These are phyloP conservation scores for Diorhabda sublineata DNA, from an alignment of 1,140 invertebrate genomes.

Conservation along the genomic window DNA sequence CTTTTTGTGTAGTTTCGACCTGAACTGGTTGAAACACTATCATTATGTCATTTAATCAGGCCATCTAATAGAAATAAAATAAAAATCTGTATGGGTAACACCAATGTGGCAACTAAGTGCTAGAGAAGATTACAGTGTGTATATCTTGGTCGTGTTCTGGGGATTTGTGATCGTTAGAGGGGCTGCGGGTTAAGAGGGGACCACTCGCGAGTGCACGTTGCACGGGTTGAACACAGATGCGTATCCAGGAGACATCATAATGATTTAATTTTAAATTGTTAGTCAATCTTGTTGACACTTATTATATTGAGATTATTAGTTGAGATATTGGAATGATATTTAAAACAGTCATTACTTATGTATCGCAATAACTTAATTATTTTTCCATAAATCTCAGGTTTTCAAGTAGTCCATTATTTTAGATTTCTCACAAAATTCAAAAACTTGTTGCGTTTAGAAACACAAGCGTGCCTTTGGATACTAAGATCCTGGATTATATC, in stretches of 20 bases:
- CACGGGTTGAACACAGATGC: conserved; percentile 13
- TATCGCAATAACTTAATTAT: no score
- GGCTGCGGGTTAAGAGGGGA: conserved; percentile 12
- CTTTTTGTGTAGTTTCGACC: background rate
- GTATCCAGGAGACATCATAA: background rate
- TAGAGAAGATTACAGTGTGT: conserved; percentile 32
- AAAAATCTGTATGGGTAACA: conserved; percentile 1
- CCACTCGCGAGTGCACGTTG: conserved; percentile 37
- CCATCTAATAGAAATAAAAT: conserved; percentile 7
- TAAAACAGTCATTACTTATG: no score
- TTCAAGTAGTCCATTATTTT: no score
- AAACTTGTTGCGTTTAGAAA: no score
- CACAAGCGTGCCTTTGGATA: no score
- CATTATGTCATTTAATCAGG: conserved; percentile 6
- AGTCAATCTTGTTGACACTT: no score
- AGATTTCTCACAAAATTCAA: no score
- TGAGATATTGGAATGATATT: no score
- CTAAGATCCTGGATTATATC: no score
- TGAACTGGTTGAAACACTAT: conserved; percentile 6
- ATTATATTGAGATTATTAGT: no score
- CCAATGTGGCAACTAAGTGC: conserved; percentile 27
- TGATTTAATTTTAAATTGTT: no score
- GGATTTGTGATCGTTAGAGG: conserved; percentile 33
- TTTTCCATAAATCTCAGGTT: no score
- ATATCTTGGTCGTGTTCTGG: conserved; percentile 39